phyloP scores from a whole-genome alignment of 2,113 vertebrate genomes.

The Paratilapia polleni region DNA sequence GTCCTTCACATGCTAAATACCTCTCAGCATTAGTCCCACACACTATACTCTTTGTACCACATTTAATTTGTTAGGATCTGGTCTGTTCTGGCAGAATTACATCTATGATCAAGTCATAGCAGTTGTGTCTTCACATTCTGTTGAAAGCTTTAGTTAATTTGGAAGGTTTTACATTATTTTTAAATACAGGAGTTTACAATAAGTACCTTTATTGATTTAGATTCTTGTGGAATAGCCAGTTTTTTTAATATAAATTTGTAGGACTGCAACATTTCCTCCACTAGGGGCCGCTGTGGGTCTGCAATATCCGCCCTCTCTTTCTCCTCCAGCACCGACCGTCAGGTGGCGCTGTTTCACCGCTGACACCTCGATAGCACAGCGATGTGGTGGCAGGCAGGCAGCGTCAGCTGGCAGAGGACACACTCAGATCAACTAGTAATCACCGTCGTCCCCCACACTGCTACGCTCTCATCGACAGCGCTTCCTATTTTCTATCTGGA shows the following conservation, averaged over 20 bases:
- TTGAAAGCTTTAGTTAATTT: too few relatives aligned
- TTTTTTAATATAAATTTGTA: too few relatives aligned
- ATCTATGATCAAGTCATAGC: neutral
- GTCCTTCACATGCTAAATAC: neutral
- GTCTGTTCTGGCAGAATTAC: neutral
- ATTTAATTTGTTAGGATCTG: neutral
- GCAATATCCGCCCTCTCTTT: neutral
- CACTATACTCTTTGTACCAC: neutral
- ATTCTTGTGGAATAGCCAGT: neutral
- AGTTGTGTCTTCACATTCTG: too few relatives aligned
- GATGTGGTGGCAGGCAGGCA: conserved; percentile 44
- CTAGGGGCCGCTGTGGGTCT: conserved; percentile 33
- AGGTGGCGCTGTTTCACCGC: conserved; percentile 55
- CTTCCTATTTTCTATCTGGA: conserved; percentile 9
- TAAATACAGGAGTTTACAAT: neutral
- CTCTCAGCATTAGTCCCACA: neutral
- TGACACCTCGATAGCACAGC: conserved; percentile 11
- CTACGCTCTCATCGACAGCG: conserved; percentile 31
- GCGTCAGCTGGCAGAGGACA: conserved; percentile 52
- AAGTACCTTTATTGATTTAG: neutral
- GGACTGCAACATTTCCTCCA: conserved; percentile 18
- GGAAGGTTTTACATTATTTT: neutral
- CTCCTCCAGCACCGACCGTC: accelerated
- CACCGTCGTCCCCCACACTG: conserved; percentile 46
- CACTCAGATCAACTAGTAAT: conserved; percentile 50